Evolutionary conservation across 2,797 vertebrate genomes (phyloP), one percentile per base, ranked within the genome.

Genomic region (Cheracebus regulus): DNA sequence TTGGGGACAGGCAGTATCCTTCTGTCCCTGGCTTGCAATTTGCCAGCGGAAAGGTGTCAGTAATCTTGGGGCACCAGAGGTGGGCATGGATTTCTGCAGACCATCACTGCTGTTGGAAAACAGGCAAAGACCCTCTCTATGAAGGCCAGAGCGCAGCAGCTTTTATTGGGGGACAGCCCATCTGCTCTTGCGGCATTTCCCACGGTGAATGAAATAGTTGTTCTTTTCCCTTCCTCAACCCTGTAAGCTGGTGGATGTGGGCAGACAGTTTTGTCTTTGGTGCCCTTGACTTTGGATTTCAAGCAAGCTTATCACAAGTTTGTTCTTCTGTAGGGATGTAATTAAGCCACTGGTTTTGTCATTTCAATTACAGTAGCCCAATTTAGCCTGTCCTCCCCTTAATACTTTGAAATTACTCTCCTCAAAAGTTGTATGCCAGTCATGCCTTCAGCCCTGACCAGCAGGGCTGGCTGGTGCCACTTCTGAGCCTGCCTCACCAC

Each of bases 311-410:
- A 95, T 90, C n/a, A 50, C 58, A 73, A 61, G 90, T 80, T 96
- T 28, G 11, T 93, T 81, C 90, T 98, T 97, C 90, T 94, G 36
- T 67, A 30, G 96, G 97, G 96, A 97, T 80, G 96, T 96, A 95
- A 95, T 97, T 94, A 97, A 96, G 73, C 85, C 55, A 91, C 90
- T 46, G 55, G 7, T 91, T 96, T 97, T 96, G 92, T 96, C 94
- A 82, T 95, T 97, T 96, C 95, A 92, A 85, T 93, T 90, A 86
- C 7, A 72, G 85, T 57, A 76, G 46, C 44, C 28, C 67, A 33
- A 22, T 87, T 93, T 90, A 79, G 73, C n/a, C 30, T 73, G 46
- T 39, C 48, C 24, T 64, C 4, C 2, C 11, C 33, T 57, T 30
- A 48, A 4, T 82, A 90, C 93, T 97, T 96, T 61, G 97, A 92